phyloP scores from a whole-genome alignment of 2,113 vertebrate genomes.

The Synodontis membranacea region DNA sequence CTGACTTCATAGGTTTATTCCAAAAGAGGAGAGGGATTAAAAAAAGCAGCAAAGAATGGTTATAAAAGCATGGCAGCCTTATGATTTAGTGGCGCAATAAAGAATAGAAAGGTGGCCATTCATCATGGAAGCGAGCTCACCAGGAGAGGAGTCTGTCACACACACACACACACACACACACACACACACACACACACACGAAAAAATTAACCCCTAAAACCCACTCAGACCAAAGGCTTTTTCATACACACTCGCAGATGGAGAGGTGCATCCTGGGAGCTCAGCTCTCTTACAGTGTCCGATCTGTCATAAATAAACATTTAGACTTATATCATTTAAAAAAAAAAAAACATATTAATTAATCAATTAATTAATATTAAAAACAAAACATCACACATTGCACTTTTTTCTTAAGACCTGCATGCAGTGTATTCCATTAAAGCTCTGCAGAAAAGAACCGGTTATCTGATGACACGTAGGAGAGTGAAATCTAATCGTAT shows the following conservation, averaged over 20 bases:
- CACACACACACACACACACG: neutral
- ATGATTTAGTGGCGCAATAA: slow-evolving; percentile 80
- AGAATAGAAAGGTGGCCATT: slow-evolving; percentile 75
- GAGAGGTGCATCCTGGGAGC: slow-evolving; percentile 55
- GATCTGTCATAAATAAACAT: neutral
- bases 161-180: slow-evolving; percentile 50
- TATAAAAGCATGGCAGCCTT: slow-evolving; percentile 75
- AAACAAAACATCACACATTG: neutral
- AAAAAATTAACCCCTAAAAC: slow-evolving; percentile 59
- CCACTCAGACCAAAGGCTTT: slow-evolving; percentile 64
- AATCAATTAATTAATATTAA: neutral
- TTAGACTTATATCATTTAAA: neutral
- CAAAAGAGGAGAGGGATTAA: slow-evolving; percentile 63
- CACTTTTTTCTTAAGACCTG: neutral
- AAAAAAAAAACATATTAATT: neutral
- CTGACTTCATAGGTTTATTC: slow-evolving; percentile 66
- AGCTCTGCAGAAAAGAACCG: neutral
- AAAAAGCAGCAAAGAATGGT: slow-evolving; percentile 75
- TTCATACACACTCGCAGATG: slow-evolving; percentile 65
- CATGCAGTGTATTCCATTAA: neutral
- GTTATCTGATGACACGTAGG: neutral
- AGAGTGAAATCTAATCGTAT: neutral
- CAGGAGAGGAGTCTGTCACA: slow-evolving; percentile 72
- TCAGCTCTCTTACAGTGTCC: neutral
- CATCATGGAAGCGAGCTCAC: slow-evolving; percentile 73